Percentiles rank a stretch among this genome's conserved stretches.
Evolutionary conservation across 2,888 invertebrate species (phyloP).

Genomic region (Troglohyphantes excavatus): DNA sequence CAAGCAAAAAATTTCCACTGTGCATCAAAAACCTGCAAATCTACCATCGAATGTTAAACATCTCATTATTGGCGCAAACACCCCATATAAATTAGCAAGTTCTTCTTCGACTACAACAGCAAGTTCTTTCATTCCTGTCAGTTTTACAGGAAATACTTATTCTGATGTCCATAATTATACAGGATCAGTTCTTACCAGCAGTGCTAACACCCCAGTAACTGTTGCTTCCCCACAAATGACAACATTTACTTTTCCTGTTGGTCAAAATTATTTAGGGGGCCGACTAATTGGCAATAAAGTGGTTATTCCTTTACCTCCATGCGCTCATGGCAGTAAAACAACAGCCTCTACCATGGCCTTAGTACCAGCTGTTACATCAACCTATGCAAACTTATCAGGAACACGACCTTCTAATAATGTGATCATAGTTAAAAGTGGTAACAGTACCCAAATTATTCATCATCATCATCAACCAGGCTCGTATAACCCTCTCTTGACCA

Average conservation of each 20-base stretch:
- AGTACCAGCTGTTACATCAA: slow-evolving; percentile 21
- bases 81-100: slow-evolving; percentile 47
- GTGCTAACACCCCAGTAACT: slow-evolving; percentile 34
- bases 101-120: slow-evolving; percentile 24
- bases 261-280: slow-evolving; percentile 28
- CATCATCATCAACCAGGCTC: slow-evolving; percentile 21
- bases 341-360: slow-evolving; percentile 30
- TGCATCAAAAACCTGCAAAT: slow-evolving; percentile 52
- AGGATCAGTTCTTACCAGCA: slow-evolving; percentile 34
- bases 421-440: slow-evolving; percentile 72
- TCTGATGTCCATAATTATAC: slow-evolving; percentile 45
- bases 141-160: slow-evolving; percentile 33
- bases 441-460: slow-evolving; percentile 63
- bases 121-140: slow-evolving; percentile 51
- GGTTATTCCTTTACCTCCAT: slow-evolving; percentile 73
- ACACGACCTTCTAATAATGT: slow-evolving; percentile 44
- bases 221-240: slow-evolving; percentile 59
- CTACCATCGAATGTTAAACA: slow-evolving; percentile 64
- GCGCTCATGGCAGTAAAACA: slow-evolving; percentile 34
- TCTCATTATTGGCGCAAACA: slow-evolving; percentile 45
- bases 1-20: not conserved
- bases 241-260: slow-evolving; percentile 66
- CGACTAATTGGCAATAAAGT: slow-evolving; percentile 66
- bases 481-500: slow-evolving; percentile 1
- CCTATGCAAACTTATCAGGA: slow-evolving; percentile 11